Percentiles rank a stretch among this genome's conserved stretches.
phyloP scores from a whole-genome alignment of 1,140 invertebrate species.

The Diorhabda sublineata region DNA sequence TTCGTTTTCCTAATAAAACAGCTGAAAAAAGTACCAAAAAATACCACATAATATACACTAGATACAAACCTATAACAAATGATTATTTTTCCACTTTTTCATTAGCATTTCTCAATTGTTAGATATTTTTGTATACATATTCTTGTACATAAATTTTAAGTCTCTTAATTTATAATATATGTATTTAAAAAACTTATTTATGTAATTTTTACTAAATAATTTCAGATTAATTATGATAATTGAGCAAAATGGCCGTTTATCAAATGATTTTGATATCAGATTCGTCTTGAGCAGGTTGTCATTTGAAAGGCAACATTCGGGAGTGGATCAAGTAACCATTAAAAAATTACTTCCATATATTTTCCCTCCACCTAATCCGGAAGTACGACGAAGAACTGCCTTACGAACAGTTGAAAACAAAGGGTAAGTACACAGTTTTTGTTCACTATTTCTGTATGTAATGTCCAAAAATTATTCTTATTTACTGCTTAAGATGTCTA shows the following conservation, averaged over 20 bases:
- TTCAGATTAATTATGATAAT: neutral
- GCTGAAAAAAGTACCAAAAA: too few relatives aligned
- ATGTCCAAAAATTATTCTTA: too few relatives aligned
- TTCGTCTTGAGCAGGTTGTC: conserved; percentile 32
- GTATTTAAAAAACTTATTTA: too few relatives aligned
- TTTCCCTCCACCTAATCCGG: conserved; percentile 24
- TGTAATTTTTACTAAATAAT: neutral
- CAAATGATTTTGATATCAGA: conserved; percentile 27
- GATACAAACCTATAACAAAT: too few relatives aligned
- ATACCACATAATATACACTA: too few relatives aligned
- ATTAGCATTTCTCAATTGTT: too few relatives aligned
- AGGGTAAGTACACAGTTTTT: conserved; percentile 21
- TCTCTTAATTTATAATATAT: too few relatives aligned
- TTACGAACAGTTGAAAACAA: conserved; percentile 1
- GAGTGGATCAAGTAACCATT: conserved; percentile 25
- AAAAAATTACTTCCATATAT: conserved; percentile 21
- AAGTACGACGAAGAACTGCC: neutral
- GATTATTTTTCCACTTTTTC: too few relatives aligned
- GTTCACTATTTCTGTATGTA: too few relatives aligned
- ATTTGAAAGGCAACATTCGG: conserved; percentile 37
- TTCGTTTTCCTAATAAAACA: neutral
- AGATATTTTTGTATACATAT: too few relatives aligned
- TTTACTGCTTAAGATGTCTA: too few relatives aligned
- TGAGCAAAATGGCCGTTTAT: neutral
- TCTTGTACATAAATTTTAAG: too few relatives aligned